These are phyloP conservation scores for Metacarcinus magister DNA, from an alignment of 2,888 invertebrate species.

Conservation along the genomic window DNA sequence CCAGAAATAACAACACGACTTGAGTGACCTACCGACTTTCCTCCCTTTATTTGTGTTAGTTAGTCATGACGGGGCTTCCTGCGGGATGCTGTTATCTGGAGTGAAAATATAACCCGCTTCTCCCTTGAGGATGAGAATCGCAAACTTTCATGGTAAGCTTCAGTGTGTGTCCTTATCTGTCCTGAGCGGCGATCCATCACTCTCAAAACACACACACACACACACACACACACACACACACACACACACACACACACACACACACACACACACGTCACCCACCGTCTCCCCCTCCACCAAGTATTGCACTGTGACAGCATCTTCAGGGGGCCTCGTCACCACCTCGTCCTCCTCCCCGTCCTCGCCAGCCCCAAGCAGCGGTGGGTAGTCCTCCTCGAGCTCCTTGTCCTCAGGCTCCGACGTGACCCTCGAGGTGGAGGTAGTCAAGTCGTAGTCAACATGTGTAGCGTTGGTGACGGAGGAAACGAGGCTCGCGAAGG, in stretches of 20 bases:
- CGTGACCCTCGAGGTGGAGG: slow-evolving; percentile 62
- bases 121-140: neutral
- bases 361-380: slow-evolving; percentile 31
- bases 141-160: neutral
- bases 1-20: too few species aligned
- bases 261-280: neutral
- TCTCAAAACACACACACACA: neutral
- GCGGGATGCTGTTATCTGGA: neutral
- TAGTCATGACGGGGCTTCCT: too few species aligned
- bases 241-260: neutral
- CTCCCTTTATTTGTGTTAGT: too few species aligned
- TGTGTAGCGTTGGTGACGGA: slow-evolving; percentile 6
- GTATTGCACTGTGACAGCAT: slow-evolving; percentile 68
- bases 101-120: neutral
- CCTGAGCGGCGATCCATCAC: neutral
- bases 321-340: slow-evolving; percentile 52
- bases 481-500: slow-evolving; percentile 54
- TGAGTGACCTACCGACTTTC: too few species aligned
- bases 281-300: slow-evolving; percentile 67
- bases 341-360: slow-evolving; percentile 47
- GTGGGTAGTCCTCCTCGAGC: slow-evolving; percentile 42
- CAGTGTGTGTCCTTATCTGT: neutral
- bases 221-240: slow-evolving; percentile 31
- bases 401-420: slow-evolving; percentile 39
- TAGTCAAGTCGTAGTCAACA: slow-evolving; percentile 27